Evolutionary conservation across 2,113 vertebrate species (phyloP).

Genomic region (Melierax canorus): DNA sequence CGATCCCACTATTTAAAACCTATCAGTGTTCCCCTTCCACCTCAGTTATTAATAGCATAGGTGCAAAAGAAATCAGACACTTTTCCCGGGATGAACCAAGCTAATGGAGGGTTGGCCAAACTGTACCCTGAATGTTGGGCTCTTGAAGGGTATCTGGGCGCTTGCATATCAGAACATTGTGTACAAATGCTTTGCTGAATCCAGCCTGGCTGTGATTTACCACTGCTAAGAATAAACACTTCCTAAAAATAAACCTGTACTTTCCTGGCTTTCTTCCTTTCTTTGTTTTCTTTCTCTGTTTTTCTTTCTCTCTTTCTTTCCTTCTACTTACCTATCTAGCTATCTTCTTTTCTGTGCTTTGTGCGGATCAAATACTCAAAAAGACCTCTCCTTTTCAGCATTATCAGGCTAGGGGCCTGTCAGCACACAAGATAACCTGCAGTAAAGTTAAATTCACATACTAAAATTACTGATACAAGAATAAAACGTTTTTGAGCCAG

Average conservation of each 20-base stretch:
- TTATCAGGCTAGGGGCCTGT: background rate
- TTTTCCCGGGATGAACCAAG: background rate
- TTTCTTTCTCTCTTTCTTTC: background rate
- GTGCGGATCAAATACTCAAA: background rate
- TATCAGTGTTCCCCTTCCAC: background rate
- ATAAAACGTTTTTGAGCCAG: background rate
- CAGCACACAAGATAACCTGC: background rate
- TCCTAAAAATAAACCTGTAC: conserved; percentile 41
- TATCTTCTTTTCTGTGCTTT: background rate
- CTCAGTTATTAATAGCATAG: conserved; percentile 48
- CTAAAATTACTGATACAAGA: background rate
- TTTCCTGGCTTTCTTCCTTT: background rate
- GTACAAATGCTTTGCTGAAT: background rate
- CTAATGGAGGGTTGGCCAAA: background rate
- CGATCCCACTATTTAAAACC: background rate
- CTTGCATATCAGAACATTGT: background rate
- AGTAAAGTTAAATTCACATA: background rate
- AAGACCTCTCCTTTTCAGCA: background rate
- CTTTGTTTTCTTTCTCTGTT: background rate
- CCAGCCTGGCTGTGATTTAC: background rate
- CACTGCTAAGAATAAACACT: conserved; percentile 16
- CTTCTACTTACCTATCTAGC: background rate
- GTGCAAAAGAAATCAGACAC: background rate
- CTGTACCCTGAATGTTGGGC: background rate
- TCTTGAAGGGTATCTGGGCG: conserved; percentile 7